Base-by-base conservation (phyloP, 1,140 invertebrate species). In the Drosophila guanche region DNA sequence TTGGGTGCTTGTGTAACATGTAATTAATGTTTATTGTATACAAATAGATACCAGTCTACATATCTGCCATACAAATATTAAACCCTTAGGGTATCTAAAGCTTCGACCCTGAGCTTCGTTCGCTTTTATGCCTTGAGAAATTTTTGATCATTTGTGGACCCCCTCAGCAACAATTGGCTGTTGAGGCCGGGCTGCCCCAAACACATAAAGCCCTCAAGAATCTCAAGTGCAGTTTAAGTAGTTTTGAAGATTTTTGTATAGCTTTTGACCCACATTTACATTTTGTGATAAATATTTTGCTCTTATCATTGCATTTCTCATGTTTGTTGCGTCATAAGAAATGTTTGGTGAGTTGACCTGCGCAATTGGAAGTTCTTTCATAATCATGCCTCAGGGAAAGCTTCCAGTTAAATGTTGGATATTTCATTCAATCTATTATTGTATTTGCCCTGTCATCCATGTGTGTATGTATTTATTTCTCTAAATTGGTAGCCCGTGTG, bases 221-320 rank as follows among this genome's bases (percentile, higher is more conserved):
- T 54, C 29, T 12, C 12, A 20, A 67, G 61, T 55, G 65, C 48
- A 56, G 50, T 33, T 25, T 47, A 67, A 68, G 65, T 68, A 41
- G 25, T 48, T 48, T 68, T 16, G 0, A 51, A 68, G 62, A 25
- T 12, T 23, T 67, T 22, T 29, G 41, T 2, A 10, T 37, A 37
- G 12, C 10, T 67, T 68, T 33, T 68, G 65, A 68, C 65, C 65
- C 63, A 68, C 25, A 68, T 68, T 47, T 41, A 47, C 25, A 62
- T n/a, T 52, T 23, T 6, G 25, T 46, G 51, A 68, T 68, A 67
- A 56, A 59, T 57, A 59, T 6, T 41, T 20, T 10, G 14, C 16
- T 12, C 25, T 42, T 52, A 65, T 63, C 58, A 12, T 20, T n/a
- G 42, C 10, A 56, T 37, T n/a, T 20, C 25, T 29, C 12, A 14